Conservation (phyloP, 2,113 vertebrate genomes). For the Ardeotis arabs region DNA sequence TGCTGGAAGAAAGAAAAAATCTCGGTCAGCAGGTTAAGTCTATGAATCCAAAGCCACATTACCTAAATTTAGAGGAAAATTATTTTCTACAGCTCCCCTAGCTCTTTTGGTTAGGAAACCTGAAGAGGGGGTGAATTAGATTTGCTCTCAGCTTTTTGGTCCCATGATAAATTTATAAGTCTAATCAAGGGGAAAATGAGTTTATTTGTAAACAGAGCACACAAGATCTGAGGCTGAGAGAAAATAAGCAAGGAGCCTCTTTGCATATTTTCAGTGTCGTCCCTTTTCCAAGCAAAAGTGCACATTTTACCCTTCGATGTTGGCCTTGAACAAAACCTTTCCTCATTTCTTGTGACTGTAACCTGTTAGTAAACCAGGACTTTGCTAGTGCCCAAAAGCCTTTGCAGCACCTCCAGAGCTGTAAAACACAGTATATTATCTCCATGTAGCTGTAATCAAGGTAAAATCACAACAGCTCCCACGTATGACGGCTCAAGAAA, state of each 20-base stretch:
- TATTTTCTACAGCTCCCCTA: neutral
- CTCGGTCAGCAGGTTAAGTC: constrained; percentile 4
- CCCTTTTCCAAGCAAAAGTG: neutral
- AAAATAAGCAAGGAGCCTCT: neutral
- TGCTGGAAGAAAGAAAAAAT: neutral
- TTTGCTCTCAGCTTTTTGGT: neutral
- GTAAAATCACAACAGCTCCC: neutral
- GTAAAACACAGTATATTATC: neutral
- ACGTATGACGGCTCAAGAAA: neutral
- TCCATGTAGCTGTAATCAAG: neutral
- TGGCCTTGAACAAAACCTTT: neutral
- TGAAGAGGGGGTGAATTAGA: neutral
- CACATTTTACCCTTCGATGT: neutral
- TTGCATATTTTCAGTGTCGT: neutral
- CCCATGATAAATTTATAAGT: neutral
- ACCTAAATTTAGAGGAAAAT: neutral
- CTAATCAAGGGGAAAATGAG: neutral
- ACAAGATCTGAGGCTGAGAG: neutral
- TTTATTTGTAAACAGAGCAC: neutral
- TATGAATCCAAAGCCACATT: neutral
- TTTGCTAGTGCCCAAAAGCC: neutral
- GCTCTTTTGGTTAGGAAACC: neutral
- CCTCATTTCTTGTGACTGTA: neutral
- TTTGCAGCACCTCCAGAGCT: neutral
- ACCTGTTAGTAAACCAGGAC: neutral